phyloP scores from a whole-genome alignment of 2,888 invertebrate species.

The Eupithecia tripunctaria region DNA sequence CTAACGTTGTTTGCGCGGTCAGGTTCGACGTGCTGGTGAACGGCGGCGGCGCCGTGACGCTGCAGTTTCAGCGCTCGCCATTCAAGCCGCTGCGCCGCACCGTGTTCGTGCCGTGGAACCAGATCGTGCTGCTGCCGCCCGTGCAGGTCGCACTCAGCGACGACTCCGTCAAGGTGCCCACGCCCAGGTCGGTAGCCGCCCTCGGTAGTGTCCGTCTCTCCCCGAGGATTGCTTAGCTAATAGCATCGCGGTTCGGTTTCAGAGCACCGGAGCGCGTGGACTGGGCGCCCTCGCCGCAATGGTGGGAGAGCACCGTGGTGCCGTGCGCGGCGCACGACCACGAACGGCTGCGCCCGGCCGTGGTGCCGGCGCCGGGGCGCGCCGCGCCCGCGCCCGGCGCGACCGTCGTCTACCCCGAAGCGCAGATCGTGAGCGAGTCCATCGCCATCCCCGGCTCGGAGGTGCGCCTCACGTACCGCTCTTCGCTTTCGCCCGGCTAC shows the following conservation, averaged over 20 bases:
- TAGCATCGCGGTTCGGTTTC: conserved; percentile 28
- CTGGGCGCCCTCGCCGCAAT: conserved; percentile 81
- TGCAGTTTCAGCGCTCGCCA: conserved; percentile 98
- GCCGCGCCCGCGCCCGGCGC: conserved; percentile 90
- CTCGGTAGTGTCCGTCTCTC: background rate
- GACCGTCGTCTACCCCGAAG: conserved; percentile 95
- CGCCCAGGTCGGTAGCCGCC: conserved; percentile 70
- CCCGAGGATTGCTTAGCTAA: background rate
- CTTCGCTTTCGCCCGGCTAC: conserved; percentile 97
- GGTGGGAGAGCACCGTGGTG: conserved; percentile 84
- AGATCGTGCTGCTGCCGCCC: conserved; percentile 96
- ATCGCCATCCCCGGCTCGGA: conserved; percentile 97
- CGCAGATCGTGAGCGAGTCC: conserved; percentile 98
- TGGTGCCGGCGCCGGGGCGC: conserved; percentile 95
- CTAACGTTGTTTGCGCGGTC: conserved; percentile 37
- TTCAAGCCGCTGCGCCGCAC: conserved; percentile 95
- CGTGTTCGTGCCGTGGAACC: conserved; percentile 98
- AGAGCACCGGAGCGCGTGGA: conserved; percentile 75
- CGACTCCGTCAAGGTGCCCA: conserved; percentile 85
- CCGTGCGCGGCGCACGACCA: conserved; percentile 94
- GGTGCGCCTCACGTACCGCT: conserved; percentile 97
- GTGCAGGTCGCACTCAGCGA: conserved; percentile 94
- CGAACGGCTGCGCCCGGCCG: conserved; percentile 92
- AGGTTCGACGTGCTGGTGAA: conserved; percentile 99
- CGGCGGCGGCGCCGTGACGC: conserved; percentile 98